Percentiles rank a stretch among this genome's conserved stretches.
Evolutionary conservation across 1,140 invertebrate genomes (phyloP).

Genomic region (Archegozetes longisetosus): DNA sequence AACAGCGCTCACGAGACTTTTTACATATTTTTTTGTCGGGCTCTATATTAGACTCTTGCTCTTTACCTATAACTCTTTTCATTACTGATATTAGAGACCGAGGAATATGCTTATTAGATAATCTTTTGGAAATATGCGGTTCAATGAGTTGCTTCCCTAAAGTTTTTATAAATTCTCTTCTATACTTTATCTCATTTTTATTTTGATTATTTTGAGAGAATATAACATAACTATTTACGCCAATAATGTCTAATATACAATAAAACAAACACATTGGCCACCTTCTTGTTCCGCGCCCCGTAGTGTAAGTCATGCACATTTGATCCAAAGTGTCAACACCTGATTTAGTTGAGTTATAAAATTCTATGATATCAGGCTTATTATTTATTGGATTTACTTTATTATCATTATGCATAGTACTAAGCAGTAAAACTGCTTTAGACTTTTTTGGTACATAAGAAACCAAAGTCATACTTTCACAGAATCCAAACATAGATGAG

Average conservation of each 20-base stretch:
- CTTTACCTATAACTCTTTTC: neutral
- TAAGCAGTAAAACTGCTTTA: constrained; percentile 20
- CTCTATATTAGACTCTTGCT: neutral
- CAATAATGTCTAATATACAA: neutral
- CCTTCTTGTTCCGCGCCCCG: constrained; percentile 25
- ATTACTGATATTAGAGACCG: no score
- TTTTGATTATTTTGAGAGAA: neutral
- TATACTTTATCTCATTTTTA: neutral
- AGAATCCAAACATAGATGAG: constrained; percentile 9
- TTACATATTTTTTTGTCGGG: neutral
- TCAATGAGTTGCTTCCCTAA: neutral
- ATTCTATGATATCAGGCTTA: constrained; percentile 30
- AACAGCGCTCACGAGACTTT: neutral
- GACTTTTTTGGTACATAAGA: constrained; percentile 22
- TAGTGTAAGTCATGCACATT: constrained; percentile 27
- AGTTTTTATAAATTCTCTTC: neutral
- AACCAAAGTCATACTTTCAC: constrained; percentile 17
- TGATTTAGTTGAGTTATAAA: constrained; percentile 32
- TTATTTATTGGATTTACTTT: constrained; percentile 12
- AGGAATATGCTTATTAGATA: no score
- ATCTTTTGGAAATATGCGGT: neutral
- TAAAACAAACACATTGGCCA: constrained; percentile 21
- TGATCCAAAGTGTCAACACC: constrained; percentile 32
- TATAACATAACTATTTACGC: neutral
- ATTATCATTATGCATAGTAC: constrained; percentile 19